Percentiles rank a stretch among this genome's conserved stretches.
These are phyloP conservation scores for Masticophis lateralis DNA, from an alignment of 2,797 vertebrate species.

Conservation along the genomic window DNA sequence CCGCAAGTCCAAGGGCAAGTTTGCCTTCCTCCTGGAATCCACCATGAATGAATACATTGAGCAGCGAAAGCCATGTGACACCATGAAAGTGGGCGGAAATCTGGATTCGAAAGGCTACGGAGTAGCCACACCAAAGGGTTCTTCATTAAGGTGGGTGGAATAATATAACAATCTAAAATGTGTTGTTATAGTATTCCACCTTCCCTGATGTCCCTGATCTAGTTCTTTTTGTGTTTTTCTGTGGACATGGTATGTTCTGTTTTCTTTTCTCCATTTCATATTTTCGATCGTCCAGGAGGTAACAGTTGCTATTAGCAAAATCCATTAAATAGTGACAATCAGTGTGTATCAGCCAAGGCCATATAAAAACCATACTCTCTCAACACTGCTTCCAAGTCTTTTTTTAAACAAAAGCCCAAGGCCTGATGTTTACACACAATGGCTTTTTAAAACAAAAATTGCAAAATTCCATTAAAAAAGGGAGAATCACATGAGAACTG, in stretches of 20 bases:
- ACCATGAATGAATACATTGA: slow-evolving; percentile 99
- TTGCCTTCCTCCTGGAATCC: slow-evolving; percentile 98
- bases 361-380: slow-evolving; percentile 87
- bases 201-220: slow-evolving; percentile 95
- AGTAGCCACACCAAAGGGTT: slow-evolving; percentile 98
- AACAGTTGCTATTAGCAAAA: slow-evolving; percentile 69
- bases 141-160: slow-evolving; percentile 99
- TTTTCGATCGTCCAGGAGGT: slow-evolving; percentile 81
- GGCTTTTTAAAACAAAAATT: slow-evolving; percentile 33
- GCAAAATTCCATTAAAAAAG: slow-evolving; percentile 46
- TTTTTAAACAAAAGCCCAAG: slow-evolving; percentile 36
- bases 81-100: slow-evolving; percentile 99
- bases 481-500: slow-evolving; percentile 57
- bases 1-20: slow-evolving; percentile 98
- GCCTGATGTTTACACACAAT: slow-evolving; percentile 53
- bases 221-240: slow-evolving; percentile 75
- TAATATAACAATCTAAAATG: slow-evolving; percentile 96
- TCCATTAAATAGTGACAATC: slow-evolving; percentile 57
- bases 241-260: slow-evolving; percentile 79
- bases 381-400: slow-evolving; percentile 70
- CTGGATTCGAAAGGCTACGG: slow-evolving; percentile 99
- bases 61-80: slow-evolving; percentile 98
- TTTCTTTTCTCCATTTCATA: slow-evolving; percentile 76
- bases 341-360: slow-evolving; percentile 69
- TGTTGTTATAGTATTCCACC: slow-evolving; percentile 99